Conservation (phyloP, 2,113 vertebrate genomes). For the Nyctereutes procyonoides region DNA sequence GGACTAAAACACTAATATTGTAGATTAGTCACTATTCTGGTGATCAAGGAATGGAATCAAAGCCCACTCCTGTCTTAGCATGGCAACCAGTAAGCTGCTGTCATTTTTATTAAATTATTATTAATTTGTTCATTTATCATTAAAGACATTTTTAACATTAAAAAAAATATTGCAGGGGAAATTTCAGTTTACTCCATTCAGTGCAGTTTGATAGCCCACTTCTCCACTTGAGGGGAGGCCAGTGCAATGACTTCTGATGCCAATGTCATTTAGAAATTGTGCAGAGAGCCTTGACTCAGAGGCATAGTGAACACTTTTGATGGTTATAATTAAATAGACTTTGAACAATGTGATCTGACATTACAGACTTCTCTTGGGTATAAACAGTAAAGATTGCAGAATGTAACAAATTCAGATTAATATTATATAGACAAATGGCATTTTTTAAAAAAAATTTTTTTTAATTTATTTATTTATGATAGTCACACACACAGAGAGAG, state of each 20-base stretch:
- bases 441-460: too few relatives aligned
- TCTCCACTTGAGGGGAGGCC: neutral
- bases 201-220: neutral
- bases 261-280: neutral
- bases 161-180: neutral
- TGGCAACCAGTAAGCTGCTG: neutral
- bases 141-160: neutral
- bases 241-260: neutral
- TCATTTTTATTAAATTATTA: neutral
- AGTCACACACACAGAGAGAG: too few relatives aligned
- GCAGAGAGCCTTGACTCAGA: neutral
- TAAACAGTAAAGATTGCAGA: neutral
- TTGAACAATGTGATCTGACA: neutral
- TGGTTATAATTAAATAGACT: neutral
- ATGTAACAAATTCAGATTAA: neutral
- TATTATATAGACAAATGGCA: neutral
- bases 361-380: neutral
- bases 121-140: neutral
- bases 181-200: neutral
- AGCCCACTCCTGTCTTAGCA: neutral
- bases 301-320: neutral
- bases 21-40: conserved; percentile 44
- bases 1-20: conserved; percentile 51
- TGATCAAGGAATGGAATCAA: conserved; percentile 42
- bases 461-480: too few relatives aligned